These are phyloP conservation scores for Phyllostomus discolor DNA, from an alignment of 2,113 vertebrate species.

Conservation along the genomic window DNA sequence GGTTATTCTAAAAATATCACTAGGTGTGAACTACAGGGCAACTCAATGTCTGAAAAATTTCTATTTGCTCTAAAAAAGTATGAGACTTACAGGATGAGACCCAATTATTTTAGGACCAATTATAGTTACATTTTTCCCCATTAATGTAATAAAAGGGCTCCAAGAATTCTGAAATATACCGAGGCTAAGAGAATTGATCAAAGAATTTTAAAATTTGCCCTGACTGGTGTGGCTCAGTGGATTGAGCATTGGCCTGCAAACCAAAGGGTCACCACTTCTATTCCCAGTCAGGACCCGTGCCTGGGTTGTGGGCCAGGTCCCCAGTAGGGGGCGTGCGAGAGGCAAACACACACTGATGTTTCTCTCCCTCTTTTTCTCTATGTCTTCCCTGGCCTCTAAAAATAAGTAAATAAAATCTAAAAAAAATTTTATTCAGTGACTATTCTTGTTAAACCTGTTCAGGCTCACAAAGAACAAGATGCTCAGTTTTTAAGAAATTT, in stretches of 20 bases:
- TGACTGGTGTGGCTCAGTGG: no score
- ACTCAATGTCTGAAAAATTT: not conserved
- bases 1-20: slow-evolving; percentile 30
- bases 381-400: no score
- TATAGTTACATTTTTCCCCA: not conserved
- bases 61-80: not conserved
- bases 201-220: not conserved
- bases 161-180: not conserved
- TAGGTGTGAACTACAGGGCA: not conserved
- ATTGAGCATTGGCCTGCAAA: no score
- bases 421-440: not conserved
- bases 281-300: no score
- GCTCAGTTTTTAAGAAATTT: not conserved
- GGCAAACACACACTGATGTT: no score
- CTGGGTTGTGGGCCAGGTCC: no score
- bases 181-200: not conserved
- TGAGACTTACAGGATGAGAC: not conserved
- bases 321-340: no score
- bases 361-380: no score
- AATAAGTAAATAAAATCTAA: no score
- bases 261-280: no score
- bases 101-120: not conserved
- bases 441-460: not conserved
- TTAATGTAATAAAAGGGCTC: not conserved
- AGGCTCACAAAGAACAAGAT: not conserved